These are phyloP conservation scores for Latheticus oryzae DNA, from an alignment of 2,888 invertebrate genomes.

Conservation along the genomic window DNA sequence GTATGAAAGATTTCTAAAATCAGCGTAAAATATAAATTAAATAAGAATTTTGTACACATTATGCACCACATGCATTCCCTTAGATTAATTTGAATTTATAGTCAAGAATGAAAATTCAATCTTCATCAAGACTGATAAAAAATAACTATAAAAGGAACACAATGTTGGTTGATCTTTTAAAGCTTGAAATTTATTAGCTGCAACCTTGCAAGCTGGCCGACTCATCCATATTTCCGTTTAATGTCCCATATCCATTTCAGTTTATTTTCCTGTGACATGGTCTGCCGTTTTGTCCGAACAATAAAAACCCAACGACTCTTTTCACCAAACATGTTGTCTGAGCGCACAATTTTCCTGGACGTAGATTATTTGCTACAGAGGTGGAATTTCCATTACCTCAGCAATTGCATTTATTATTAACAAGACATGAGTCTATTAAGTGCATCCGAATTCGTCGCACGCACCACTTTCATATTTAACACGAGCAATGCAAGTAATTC, in stretches of 20 bases:
- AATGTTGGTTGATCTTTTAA: no score
- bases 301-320: constrained; percentile 21
- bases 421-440: constrained; percentile 59
- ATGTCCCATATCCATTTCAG: constrained; percentile 26
- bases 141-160: no score
- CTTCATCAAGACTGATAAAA: no score
- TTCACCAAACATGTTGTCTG: constrained; percentile 18
- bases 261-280: constrained; percentile 22
- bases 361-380: constrained; percentile 15
- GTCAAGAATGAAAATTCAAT: no score
- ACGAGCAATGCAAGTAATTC: constrained; percentile 57
- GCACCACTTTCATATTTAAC: constrained; percentile 59
- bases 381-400: constrained; percentile 27
- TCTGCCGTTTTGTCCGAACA: constrained; percentile 15
- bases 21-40: constrained; percentile 35
- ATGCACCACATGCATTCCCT: no score
- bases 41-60: constrained; percentile 19
- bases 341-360: constrained; percentile 10
- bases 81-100: no score
- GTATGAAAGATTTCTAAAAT: constrained; percentile 36
- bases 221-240: constrained; percentile 35
- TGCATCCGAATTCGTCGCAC: constrained; percentile 60
- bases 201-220: constrained; percentile 27
- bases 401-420: constrained; percentile 60
- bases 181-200: constrained; percentile 26